phyloP scores from a whole-genome alignment of 2,797 vertebrate species.

The Poeciliopsis presidionis region DNA sequence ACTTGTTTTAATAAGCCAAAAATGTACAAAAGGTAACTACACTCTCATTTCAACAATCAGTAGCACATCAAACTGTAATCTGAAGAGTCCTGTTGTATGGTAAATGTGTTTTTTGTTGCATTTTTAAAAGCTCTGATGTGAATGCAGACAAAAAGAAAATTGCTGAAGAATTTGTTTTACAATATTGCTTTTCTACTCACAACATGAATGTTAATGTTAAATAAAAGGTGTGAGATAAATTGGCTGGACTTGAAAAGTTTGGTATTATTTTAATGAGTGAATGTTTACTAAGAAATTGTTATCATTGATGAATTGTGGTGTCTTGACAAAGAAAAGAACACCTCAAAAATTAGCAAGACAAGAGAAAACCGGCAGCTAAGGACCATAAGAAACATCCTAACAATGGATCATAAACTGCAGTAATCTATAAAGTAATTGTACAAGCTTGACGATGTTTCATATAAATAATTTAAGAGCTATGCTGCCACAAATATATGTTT shows the following conservation, averaged over 20 bases:
- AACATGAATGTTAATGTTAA: background rate
- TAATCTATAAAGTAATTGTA: background rate
- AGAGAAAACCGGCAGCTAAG: background rate
- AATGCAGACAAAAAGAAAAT: background rate
- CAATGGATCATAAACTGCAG: background rate
- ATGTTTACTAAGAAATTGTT: background rate
- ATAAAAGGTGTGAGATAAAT: background rate
- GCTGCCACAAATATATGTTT: slow-evolving; percentile 1
- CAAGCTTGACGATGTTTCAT: background rate
- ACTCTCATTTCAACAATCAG: background rate
- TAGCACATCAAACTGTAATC: too few relatives aligned
- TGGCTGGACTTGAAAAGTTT: background rate
- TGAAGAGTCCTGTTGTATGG: too few relatives aligned
- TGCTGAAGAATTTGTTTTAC: background rate
- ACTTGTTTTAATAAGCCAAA: background rate
- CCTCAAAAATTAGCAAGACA: background rate
- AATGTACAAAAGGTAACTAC: background rate
- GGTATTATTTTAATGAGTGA: background rate
- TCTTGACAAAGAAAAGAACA: background rate
- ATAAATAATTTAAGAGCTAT: background rate
- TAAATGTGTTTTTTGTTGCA: background rate
- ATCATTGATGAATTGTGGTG: background rate
- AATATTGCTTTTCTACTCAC: background rate
- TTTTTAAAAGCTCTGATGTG: background rate
- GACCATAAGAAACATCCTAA: background rate